Percentiles rank a stretch among this genome's conserved stretches.
Evolutionary conservation across 2,113 vertebrate genomes (phyloP).

Genomic region (Nesogale talazaci): DNA sequence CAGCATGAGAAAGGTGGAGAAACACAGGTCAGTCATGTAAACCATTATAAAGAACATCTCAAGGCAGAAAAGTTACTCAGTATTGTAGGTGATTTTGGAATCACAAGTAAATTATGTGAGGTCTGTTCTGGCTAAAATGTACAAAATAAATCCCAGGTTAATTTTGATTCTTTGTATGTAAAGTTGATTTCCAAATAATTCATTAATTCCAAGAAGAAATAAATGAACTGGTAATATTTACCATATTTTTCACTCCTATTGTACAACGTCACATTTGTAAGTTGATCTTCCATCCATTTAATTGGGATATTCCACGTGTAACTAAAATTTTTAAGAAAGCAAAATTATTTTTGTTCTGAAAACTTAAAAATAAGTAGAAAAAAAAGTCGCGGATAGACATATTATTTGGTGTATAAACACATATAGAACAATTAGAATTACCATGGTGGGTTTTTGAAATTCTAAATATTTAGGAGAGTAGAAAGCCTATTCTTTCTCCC

Average conservation of each 20-base stretch:
- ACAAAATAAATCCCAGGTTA: not conserved
- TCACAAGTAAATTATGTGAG: conserved; percentile 33
- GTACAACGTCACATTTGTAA: conserved; percentile 80
- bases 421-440: no score
- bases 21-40: not conserved
- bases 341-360: conserved; percentile 69
- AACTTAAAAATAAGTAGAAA: conserved; percentile 31
- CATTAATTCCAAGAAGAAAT: conserved; percentile 67
- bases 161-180: not conserved
- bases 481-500: no score
- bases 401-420: not conserved
- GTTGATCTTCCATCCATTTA: conserved; percentile 84
- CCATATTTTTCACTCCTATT: conserved; percentile 84
- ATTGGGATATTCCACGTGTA: conserved; percentile 97
- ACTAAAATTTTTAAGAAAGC: conserved; percentile 84
- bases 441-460: no score
- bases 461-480: no score
- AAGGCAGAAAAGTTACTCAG: conserved; percentile 8
- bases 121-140: not conserved
- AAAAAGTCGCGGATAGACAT: conserved; percentile 7
- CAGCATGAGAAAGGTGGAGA: no score
- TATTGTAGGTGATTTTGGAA: conserved; percentile 37
- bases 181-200: not conserved
- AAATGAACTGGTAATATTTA: conserved; percentile 78
- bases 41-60: conserved; percentile 27